These are phyloP conservation scores for Asteroscopus sphinx DNA, from an alignment of 2,888 invertebrate species.

Conservation along the genomic window DNA sequence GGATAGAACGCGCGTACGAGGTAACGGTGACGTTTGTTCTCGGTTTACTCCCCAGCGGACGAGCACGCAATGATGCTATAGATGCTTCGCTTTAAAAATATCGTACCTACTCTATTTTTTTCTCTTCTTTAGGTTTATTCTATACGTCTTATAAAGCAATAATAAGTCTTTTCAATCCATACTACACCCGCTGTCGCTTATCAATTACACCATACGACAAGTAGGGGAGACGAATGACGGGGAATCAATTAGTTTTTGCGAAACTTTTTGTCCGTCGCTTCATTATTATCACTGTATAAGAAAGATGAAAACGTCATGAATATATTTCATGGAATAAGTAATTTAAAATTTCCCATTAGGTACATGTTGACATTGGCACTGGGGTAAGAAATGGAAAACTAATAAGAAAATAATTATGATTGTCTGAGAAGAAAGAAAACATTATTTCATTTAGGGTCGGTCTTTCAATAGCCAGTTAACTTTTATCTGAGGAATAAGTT, in stretches of 20 bases:
- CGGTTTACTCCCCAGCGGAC: too few species aligned
- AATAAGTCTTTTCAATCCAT: too few species aligned
- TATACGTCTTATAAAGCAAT: too few species aligned
- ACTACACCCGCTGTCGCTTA: constrained; percentile 3
- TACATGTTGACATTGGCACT: constrained; percentile 17
- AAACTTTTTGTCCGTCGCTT: constrained; percentile 65
- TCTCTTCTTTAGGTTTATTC: too few species aligned
- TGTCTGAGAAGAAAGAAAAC: background rate
- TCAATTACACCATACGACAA: constrained; percentile 36
- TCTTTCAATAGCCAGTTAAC: too few species aligned
- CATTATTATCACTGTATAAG: constrained; percentile 64
- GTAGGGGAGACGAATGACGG: constrained; percentile 59
- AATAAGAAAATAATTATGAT: background rate
- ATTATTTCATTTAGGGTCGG: too few species aligned
- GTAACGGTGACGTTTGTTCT: too few species aligned
- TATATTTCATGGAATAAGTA: constrained; percentile 57
- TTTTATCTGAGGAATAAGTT: too few species aligned
- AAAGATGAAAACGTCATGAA: constrained; percentile 65
- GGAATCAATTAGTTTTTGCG: constrained; percentile 72
- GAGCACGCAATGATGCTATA: too few species aligned
- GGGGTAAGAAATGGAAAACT: background rate
- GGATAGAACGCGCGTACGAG: too few species aligned
- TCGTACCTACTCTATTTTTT: too few species aligned
- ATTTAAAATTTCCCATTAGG: constrained; percentile 34
- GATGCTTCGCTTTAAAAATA: too few species aligned